These are phyloP conservation scores for Bradysia coprophila DNA, from an alignment of 1,140 invertebrate species.

Conservation along the genomic window DNA sequence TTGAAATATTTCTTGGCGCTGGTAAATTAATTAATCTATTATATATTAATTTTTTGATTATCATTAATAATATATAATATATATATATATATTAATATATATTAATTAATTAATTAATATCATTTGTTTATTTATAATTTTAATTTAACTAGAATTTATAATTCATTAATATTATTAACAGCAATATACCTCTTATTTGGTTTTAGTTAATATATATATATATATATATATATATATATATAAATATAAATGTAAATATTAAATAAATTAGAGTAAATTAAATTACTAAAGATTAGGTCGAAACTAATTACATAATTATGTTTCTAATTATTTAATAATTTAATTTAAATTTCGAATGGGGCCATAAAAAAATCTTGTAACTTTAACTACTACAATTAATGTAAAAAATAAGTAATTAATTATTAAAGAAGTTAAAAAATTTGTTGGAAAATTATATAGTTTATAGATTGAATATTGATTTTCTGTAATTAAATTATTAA, in stretches of 20 bases:
- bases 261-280: no score
- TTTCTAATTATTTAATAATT: conserved; percentile 1
- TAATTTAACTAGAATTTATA: neutral
- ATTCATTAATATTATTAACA: no score
- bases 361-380: conserved; percentile 22
- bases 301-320: no score
- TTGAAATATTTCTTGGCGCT: conserved; percentile 28
- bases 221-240: no score
- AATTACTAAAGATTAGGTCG: no score
- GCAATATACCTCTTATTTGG: no score
- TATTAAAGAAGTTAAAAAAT: conserved; percentile 25
- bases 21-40: conserved; percentile 32
- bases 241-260: no score
- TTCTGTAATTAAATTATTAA: conserved; percentile 17
- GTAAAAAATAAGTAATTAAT: conserved; percentile 30
- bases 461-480: conserved; percentile 15
- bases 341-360: conserved; percentile 22
- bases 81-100: no score
- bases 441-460: conserved; percentile 25
- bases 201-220: no score
- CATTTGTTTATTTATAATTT: conserved; percentile 6
- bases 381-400: conserved; percentile 27
- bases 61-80: no score
- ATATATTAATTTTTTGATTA: no score
- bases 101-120: conserved; percentile 25